Percentiles rank a stretch among this genome's conserved stretches.
Conservation (phyloP, 1,140 invertebrate species). For the Conus ventricosus region DNA sequence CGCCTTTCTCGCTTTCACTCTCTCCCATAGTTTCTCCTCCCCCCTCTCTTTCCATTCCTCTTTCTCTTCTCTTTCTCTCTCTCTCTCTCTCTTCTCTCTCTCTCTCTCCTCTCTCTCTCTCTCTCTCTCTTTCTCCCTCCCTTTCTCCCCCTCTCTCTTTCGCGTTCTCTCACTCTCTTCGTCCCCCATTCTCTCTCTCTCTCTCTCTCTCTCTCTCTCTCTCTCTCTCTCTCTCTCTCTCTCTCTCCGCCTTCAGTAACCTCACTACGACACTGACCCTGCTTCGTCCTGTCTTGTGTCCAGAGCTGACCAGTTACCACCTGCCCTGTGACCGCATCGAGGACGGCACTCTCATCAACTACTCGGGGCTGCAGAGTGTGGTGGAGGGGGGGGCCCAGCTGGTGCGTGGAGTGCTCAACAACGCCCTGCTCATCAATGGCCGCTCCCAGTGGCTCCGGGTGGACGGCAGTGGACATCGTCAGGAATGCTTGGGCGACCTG, state of each 20-base stretch:
- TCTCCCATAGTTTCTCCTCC: no score
- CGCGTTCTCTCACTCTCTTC: neutral
- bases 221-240: conserved; percentile 28
- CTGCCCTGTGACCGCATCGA: conserved; percentile 66
- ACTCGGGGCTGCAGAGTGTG: conserved; percentile 66
- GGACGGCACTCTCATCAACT: conserved; percentile 52
- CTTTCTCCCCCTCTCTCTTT: conserved; percentile 28
- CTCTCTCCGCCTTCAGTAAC: neutral
- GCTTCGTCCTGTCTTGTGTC: conserved; percentile 29
- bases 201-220: neutral
- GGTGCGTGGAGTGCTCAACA: conserved; percentile 55
- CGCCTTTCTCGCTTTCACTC: no score
- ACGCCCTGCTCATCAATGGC: conserved; percentile 61
- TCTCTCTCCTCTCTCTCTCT: neutral
- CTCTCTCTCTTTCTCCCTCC: conserved; percentile 34
- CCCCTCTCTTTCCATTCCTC: neutral
- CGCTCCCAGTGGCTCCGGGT: conserved; percentile 59
- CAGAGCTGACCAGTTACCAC: conserved; percentile 58
- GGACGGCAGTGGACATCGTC: conserved; percentile 64
- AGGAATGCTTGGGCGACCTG: conserved; percentile 71
- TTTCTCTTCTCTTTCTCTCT: conserved; percentile 8
- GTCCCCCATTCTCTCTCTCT: neutral
- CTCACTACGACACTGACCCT: no score
- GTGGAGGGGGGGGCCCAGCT: conserved; percentile 58
- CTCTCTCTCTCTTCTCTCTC: neutral